phyloP scores from a whole-genome alignment of 2,888 invertebrate species.

The Diarsia rubi region DNA sequence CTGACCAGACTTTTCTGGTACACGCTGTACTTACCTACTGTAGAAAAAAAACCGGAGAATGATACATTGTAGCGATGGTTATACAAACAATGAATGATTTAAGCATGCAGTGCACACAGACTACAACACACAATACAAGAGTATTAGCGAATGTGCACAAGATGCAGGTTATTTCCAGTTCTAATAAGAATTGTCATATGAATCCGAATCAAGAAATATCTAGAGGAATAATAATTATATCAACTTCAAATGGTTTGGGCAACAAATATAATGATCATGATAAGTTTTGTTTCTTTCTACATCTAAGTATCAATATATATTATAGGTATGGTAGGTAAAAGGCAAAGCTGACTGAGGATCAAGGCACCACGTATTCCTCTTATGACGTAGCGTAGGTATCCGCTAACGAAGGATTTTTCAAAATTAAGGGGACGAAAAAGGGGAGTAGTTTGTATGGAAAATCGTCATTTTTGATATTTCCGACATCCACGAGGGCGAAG shows the following conservation, averaged over 20 bases:
- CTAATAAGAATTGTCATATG: slow-evolving; percentile 25
- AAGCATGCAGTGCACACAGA: slow-evolving; percentile 24
- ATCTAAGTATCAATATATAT: no score
- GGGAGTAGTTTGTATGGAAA: no score
- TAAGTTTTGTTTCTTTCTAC: background rate
- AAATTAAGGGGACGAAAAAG: no score
- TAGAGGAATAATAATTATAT: background rate
- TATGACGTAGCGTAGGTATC: no score
- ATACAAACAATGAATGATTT: slow-evolving; percentile 10
- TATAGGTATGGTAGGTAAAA: no score
- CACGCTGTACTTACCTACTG: background rate
- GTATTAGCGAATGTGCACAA: slow-evolving; percentile 62
- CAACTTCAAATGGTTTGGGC: background rate
- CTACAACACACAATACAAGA: slow-evolving; percentile 52
- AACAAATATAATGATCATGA: background rate
- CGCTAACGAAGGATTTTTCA: no score
- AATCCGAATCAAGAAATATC: slow-evolving; percentile 36
- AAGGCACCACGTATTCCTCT: no score
- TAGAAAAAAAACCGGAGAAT: slow-evolving; percentile 4
- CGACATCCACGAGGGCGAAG: no score
- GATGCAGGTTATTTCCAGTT: slow-evolving; percentile 49
- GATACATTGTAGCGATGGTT: background rate
- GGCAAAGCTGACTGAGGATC: no score
- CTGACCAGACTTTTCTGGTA: background rate
- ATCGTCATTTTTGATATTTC: no score